Percentiles rank a stretch among this genome's conserved stretches.
Evolutionary conservation across 2,797 vertebrate genomes (phyloP).

Genomic region (Chaetodon trifasciatus): DNA sequence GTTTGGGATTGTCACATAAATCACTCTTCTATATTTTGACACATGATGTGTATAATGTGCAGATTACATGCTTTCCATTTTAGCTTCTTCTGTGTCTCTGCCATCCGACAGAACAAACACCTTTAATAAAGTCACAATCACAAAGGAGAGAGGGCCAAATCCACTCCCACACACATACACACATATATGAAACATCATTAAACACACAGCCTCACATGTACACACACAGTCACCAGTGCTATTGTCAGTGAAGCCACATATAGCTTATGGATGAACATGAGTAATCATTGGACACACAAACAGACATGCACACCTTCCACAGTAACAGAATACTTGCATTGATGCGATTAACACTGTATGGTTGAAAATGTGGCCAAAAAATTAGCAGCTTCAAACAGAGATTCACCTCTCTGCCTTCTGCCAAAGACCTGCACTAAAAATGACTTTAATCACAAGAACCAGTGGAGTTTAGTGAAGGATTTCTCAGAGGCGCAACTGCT

Average conservation of each 20-base stretch:
- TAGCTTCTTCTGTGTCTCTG: conserved; percentile 68
- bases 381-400: conserved; percentile 53
- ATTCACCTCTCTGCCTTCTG: conserved; percentile 61
- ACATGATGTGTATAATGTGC: conserved; percentile 78
- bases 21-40: conserved; percentile 79
- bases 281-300: conserved; percentile 61
- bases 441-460: conserved; percentile 53
- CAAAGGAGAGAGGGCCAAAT: conserved; percentile 90
- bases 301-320: conserved; percentile 47
- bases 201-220: conserved; percentile 43
- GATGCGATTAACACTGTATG: conserved; percentile 83
- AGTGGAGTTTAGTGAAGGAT: conserved; percentile 15
- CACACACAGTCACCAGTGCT: conserved; percentile 43
- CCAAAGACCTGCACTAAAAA: conserved; percentile 72
- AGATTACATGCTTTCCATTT: conserved; percentile 76
- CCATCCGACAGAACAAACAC: conserved; percentile 71
- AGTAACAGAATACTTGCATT: conserved; percentile 81
- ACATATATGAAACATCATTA: conserved; percentile 39
- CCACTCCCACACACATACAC: conserved; percentile 80
- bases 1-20: conserved; percentile 65
- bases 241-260: conserved; percentile 69
- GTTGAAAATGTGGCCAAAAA: conserved; percentile 47
- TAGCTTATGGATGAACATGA: conserved; percentile 73
- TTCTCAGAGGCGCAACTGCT: conserved; percentile 15
- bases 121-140: conserved; percentile 85